These are phyloP conservation scores for Colletes latitarsis DNA, from an alignment of 1,140 invertebrate species.

Conservation along the genomic window DNA sequence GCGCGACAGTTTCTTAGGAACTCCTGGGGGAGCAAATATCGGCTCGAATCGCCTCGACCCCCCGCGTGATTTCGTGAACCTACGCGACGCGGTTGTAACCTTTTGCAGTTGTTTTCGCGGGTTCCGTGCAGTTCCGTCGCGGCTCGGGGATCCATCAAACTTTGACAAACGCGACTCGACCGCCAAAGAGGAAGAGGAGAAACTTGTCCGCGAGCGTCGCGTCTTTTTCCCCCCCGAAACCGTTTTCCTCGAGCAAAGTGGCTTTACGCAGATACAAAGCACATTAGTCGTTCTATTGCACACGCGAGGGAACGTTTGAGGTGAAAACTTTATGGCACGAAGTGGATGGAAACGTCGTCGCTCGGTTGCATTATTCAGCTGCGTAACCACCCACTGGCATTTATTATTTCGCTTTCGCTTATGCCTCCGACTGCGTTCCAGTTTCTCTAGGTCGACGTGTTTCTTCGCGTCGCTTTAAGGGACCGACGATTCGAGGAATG, in stretches of 20 bases:
- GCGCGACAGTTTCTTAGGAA: neutral
- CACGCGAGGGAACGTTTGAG: neutral
- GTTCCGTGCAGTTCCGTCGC: neutral
- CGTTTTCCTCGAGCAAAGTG: too few species aligned
- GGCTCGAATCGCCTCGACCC: neutral
- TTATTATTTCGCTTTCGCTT: conserved; percentile 52
- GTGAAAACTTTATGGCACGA: neutral
- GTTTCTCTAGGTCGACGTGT: neutral
- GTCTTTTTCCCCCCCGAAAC: neutral
- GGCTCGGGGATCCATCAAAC: neutral
- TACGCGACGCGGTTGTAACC: neutral
- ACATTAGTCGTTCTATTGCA: neutral
- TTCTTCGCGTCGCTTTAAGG: too few species aligned
- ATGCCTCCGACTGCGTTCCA: neutral
- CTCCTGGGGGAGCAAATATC: neutral
- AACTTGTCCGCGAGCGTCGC: neutral
- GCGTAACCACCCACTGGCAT: conserved; percentile 10
- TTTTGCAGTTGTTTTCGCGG: neutral
- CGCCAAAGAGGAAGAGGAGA: too few species aligned
- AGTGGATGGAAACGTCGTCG: conserved; percentile 29
- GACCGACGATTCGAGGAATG: too few species aligned
- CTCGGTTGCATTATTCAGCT: conserved; percentile 37
- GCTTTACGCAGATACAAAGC: neutral
- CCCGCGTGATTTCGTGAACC: neutral
- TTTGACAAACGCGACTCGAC: neutral